phyloP scores from a whole-genome alignment of 30 jellyfish, hydroid and myxozoan species.

The Mastigias papua region DNA sequence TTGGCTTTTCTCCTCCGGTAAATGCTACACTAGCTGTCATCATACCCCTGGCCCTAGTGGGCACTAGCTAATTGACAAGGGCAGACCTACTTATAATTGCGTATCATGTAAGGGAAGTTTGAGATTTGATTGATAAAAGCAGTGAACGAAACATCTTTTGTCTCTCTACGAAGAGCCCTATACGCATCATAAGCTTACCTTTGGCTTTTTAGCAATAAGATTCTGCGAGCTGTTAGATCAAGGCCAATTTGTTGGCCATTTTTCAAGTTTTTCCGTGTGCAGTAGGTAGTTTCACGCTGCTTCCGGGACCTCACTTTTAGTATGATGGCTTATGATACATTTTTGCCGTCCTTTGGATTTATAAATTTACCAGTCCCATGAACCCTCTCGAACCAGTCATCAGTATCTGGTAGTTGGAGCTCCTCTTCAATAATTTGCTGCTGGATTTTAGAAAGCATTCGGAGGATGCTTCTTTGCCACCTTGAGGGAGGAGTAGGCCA shows the following conservation, averaged over 20 bases:
- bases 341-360: background rate
- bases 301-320: background rate
- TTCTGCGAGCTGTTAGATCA: background rate
- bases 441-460: too few species aligned
- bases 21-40: background rate
- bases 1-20: too few species aligned
- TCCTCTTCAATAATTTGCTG: too few species aligned
- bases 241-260: background rate
- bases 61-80: background rate
- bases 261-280: background rate
- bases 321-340: background rate
- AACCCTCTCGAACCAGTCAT: background rate
- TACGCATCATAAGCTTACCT: slow-evolving; percentile 1
- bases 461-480: too few species aligned
- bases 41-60: background rate
- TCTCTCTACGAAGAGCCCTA: background rate
- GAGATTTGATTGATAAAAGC: background rate
- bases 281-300: background rate
- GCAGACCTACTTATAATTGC: background rate
- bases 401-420: background rate
- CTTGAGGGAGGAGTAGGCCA: background rate
- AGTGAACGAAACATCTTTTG: background rate
- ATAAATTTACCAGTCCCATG: background rate
- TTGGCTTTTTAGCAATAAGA: background rate
- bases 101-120: background rate